Evolutionary conservation across 2,113 vertebrate species (phyloP), one percentile per base, ranked within the genome.

Genomic region (Nanorana parkeri): DNA sequence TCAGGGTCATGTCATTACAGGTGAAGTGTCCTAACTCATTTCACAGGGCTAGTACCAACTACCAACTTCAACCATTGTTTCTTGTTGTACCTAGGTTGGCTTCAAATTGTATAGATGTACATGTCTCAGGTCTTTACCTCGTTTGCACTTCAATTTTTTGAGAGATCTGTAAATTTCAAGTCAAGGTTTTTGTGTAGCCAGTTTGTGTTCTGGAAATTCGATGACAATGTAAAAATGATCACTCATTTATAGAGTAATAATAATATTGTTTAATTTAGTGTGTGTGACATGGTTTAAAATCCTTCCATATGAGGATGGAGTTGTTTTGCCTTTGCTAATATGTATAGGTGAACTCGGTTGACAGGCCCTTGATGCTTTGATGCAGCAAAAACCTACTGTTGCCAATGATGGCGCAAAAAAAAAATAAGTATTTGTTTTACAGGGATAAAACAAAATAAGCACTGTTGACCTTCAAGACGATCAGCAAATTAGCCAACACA

Each of bases 61-160:
- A 81, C 80, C 71, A 82, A 71, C 80, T 82, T 82, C 69, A 75
- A 60, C 26, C 71, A 58, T 82, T 26, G 29, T 71, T 82, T 24
- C 41, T 67, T 75, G 21, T 55, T 75, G 71, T 75, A 81, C 65
- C 60, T 81, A 26, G 36, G 21, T 75, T 82, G 3, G 80, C 61
- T 82, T 75, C 71, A 82, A 61, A 66, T 47, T 81, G 68, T 81
- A 73, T 81, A 73, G 79, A 81, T 67, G 80, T 81, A 81, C 55
- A 81, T 74, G 80, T 82, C 80, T 82, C 80, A 82, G 80, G 80
- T 82, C 71, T 75, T 82, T 82, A 75, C 23, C 80, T 82, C 47
- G 80, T 82, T 82, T 82, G 80, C 80, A 82, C 80, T 82, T 74
- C 58, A 65, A 81, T 60, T 81, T 80, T 74, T 67, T 82, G 51